Evolutionary conservation across 1,140 invertebrate genomes (phyloP).

Genomic region (Pygmarrhopalites habei): DNA sequence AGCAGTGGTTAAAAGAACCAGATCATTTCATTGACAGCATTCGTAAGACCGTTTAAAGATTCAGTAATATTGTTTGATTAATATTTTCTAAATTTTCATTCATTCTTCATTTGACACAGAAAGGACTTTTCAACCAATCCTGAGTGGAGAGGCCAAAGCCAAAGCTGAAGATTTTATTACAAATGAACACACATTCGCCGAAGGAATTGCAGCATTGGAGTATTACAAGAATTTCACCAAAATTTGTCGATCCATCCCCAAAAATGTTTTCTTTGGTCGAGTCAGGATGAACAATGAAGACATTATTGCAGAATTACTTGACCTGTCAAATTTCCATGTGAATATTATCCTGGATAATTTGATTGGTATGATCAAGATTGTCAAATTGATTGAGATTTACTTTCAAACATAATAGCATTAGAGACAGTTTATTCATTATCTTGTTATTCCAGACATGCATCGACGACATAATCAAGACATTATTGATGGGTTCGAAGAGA

Average conservation of each 20-base stretch:
- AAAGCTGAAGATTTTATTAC: slow-evolving; percentile 19
- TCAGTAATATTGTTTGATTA: neutral
- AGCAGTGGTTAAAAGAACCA: slow-evolving; percentile 22
- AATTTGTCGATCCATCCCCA: slow-evolving; percentile 25
- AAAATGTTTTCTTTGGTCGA: slow-evolving; percentile 26
- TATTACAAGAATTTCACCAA: slow-evolving; percentile 30
- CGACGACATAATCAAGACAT: slow-evolving; percentile 22
- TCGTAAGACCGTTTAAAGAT: slow-evolving; percentile 13
- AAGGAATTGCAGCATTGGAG: slow-evolving; percentile 22
- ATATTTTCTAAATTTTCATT: neutral
- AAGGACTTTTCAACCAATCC: slow-evolving; percentile 19
- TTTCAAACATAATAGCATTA: neutral
- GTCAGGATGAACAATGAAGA: slow-evolving; percentile 35
- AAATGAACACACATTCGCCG: slow-evolving; percentile 27
- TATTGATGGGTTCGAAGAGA: slow-evolving; percentile 39
- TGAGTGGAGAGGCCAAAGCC: slow-evolving; percentile 29
- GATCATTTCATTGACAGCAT: slow-evolving; percentile 11
- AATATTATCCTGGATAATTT: slow-evolving; percentile 28
- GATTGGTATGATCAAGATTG: slow-evolving; percentile 4
- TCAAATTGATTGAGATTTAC: neutral
- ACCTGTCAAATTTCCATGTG: slow-evolving; percentile 19
- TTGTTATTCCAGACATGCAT: too few relatives aligned
- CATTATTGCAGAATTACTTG: slow-evolving; percentile 24
- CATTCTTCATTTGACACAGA: slow-evolving; percentile 6
- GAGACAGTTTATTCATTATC: neutral